Percentiles rank a stretch among this genome's conserved stretches.
Evolutionary conservation across 2,113 vertebrate genomes (phyloP).

Genomic region (Poeciliopsis turrubarensis): DNA sequence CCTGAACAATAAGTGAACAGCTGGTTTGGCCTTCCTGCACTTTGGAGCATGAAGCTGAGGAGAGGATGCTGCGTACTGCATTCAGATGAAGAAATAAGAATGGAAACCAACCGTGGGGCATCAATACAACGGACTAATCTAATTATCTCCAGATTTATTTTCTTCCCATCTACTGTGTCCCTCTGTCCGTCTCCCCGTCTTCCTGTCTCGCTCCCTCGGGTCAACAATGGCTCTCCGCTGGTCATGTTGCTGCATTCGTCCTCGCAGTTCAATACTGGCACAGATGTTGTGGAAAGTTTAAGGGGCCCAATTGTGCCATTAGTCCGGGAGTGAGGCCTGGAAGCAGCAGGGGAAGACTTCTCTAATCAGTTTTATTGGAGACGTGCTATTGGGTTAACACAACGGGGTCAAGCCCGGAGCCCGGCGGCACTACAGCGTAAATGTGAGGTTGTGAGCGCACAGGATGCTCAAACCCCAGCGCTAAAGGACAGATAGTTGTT

Average conservation of each 20-base stretch:
- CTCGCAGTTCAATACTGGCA: conserved; percentile 68
- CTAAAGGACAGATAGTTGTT: conserved; percentile 33
- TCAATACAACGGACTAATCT: conserved; percentile 9
- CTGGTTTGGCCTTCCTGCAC: conserved; percentile 71
- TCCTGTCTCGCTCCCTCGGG: conserved; percentile 7
- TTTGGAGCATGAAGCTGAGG: conserved; percentile 42
- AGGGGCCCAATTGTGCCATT: conserved; percentile 72
- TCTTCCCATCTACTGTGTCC: not conserved
- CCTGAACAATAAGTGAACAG: conserved; percentile 74
- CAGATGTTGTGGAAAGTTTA: conserved; percentile 77
- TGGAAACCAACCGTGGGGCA: conserved; percentile 6
- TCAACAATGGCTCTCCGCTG: conserved; percentile 6
- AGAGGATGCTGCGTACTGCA: conserved; percentile 26
- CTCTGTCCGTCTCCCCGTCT: not conserved
- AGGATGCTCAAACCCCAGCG: conserved; percentile 46
- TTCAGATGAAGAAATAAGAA: conserved; percentile 27
- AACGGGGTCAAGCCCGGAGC: conserved; percentile 57
- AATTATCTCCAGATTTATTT: conserved; percentile 16
- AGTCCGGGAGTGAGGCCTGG: conserved; percentile 56
- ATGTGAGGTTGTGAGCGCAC: conserved; percentile 26
- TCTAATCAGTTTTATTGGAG: conserved; percentile 76
- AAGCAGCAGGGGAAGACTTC: conserved; percentile 72
- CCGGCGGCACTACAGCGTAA: conserved; percentile 34
- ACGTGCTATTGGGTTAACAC: conserved; percentile 75
- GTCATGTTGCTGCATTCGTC: conserved; percentile 45